A percentile compares a stretch with the other conserved stretches of the same genome.
Evolutionary conservation across 2,113 vertebrate species (phyloP).

Genomic region (Zapornia atra): DNA sequence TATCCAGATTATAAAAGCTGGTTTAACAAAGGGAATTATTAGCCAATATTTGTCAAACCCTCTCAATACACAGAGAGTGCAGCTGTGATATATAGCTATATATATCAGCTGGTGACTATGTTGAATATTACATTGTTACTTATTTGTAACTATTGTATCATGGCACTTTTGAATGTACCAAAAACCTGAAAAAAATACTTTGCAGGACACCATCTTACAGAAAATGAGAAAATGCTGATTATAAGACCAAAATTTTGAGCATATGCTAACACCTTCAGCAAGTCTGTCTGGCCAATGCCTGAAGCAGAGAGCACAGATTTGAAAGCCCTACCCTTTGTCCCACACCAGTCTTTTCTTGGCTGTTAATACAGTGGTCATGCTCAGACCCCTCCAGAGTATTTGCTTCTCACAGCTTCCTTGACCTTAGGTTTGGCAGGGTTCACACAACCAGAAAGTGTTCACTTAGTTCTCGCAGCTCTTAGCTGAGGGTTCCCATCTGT

Average conservation of each 20-base stretch:
- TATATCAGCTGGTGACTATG: background rate
- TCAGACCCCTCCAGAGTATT: fast-evolving
- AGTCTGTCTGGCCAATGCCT: background rate
- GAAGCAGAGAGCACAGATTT: background rate
- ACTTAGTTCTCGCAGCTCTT: background rate
- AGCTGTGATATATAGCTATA: background rate
- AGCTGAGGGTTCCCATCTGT: fast-evolving
- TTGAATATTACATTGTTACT: background rate
- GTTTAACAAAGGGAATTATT: background rate
- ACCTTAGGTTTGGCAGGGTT: fast-evolving
- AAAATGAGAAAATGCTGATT: background rate
- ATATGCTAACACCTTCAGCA: background rate
- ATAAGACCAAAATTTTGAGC: background rate
- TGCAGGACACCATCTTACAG: background rate
- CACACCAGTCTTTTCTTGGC: background rate
- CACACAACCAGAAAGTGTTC: background rate
- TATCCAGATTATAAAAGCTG: background rate
- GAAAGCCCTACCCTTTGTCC: background rate
- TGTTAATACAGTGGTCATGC: background rate
- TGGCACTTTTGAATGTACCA: background rate
- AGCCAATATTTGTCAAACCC: background rate
- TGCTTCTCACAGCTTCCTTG: background rate
- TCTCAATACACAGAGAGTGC: background rate
- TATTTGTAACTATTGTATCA: background rate
- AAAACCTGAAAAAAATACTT: background rate